These are phyloP conservation scores for Meghimatium bilineatum DNA, from an alignment of 2,888 invertebrate species.

Conservation along the genomic window DNA sequence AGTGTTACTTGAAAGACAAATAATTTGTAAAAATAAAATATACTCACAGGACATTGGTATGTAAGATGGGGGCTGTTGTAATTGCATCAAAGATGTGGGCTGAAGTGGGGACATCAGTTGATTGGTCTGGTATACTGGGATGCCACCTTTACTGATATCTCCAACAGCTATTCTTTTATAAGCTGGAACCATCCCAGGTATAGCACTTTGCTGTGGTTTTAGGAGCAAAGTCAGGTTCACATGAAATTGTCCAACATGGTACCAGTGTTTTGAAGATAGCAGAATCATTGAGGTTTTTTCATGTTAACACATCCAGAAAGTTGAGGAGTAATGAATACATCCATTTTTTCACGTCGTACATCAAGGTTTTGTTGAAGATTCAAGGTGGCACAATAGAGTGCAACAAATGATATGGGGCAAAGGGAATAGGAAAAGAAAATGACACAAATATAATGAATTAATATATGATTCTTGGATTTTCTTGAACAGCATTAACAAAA, in stretches of 20 bases:
- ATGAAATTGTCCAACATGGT: background rate
- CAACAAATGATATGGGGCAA: conserved; percentile 1
- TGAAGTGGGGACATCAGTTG: conserved; percentile 51
- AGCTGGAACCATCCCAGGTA: conserved; percentile 80
- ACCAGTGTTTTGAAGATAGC: background rate
- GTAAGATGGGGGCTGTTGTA: conserved; percentile 46
- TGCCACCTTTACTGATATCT: conserved; percentile 85
- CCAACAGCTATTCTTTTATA: conserved; percentile 90
- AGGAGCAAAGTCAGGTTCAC: background rate
- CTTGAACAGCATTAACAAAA: background rate
- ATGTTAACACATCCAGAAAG: background rate
- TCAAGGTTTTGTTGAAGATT: conserved; percentile 8
- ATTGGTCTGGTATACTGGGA: conserved; percentile 87
- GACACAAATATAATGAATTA: conserved; percentile 21
- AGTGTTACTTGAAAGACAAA: background rate
- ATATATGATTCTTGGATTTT: background rate
- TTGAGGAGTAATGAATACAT: background rate
- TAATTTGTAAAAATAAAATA: background rate
- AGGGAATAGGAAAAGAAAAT: background rate
- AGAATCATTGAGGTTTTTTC: background rate
- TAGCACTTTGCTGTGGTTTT: conserved; percentile 25
- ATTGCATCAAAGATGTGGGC: conserved; percentile 49
- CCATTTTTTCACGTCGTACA: background rate
- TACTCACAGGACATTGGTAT: conserved; percentile 50
- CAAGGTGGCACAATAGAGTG: background rate